phyloP scores from a whole-genome alignment of 2,797 vertebrate genomes.

The Xyrichtys novacula region DNA sequence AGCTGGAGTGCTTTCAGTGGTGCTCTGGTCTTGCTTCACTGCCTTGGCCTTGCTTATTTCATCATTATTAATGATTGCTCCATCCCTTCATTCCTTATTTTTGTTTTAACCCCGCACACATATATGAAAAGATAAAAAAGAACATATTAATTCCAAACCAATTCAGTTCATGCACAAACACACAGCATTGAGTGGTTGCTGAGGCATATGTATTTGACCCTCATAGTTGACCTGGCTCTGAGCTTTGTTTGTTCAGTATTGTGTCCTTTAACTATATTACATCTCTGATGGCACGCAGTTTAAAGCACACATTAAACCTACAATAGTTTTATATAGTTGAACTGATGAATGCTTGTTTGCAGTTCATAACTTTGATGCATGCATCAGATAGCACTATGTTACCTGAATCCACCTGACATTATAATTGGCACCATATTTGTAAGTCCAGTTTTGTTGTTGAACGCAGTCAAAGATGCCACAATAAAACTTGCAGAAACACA shows the following conservation, averaged over 20 bases:
- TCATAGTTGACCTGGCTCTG: background rate
- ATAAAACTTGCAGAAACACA: background rate
- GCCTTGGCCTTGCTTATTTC: background rate
- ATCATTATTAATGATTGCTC: constrained; percentile 7
- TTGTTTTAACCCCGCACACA: background rate
- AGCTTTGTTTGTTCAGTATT: no score
- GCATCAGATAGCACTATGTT: no score
- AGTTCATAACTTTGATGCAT: no score
- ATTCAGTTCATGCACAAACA: background rate
- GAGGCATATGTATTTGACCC: background rate
- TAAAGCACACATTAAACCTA: background rate
- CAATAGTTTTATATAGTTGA: no score
- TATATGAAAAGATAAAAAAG: background rate
- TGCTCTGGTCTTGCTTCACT: background rate
- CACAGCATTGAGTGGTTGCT: background rate
- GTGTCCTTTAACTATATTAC: background rate
- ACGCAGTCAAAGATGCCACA: background rate
- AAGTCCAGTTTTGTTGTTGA: background rate
- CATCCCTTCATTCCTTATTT: constrained; percentile 1
- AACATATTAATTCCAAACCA: background rate
- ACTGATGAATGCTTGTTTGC: no score
- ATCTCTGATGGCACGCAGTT: background rate
- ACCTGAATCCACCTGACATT: no score
- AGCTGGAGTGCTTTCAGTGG: background rate
- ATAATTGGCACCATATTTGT: background rate